Conservation (phyloP, 2,797 vertebrate species). For the Melanotaenia maccullochi region DNA sequence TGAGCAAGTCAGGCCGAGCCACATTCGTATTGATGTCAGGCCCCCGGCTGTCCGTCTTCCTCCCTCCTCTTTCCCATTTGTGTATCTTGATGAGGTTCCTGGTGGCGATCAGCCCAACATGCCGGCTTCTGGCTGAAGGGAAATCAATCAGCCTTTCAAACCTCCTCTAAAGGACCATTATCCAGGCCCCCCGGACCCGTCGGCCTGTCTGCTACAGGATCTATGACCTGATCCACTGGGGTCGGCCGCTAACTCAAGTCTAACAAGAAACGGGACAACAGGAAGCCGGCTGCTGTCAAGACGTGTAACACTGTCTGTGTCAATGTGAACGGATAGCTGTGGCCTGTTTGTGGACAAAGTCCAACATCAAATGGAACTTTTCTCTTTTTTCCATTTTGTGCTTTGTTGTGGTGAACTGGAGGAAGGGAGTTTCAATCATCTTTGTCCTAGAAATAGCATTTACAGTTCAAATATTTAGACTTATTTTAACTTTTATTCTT, state of each 20-base stretch:
- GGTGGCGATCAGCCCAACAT: constrained; percentile 52
- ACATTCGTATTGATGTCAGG: constrained; percentile 76
- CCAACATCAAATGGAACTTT: too few relatives aligned
- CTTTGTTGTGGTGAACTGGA: too few relatives aligned
- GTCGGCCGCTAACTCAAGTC: constrained; percentile 38
- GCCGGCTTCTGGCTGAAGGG: constrained; percentile 73
- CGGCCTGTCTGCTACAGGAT: constrained; percentile 52
- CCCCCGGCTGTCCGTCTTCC: constrained; percentile 43
- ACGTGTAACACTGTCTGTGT: constrained; percentile 14
- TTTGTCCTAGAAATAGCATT: too few relatives aligned
- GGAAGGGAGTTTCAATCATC: too few relatives aligned
- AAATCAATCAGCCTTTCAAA: constrained; percentile 84
- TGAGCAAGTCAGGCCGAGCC: constrained; percentile 40
- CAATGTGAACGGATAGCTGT: constrained; percentile 14
- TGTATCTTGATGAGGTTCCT: constrained; percentile 77
- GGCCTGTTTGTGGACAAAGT: too few relatives aligned
- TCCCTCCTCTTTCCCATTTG: constrained; percentile 27
- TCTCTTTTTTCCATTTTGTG: too few relatives aligned
- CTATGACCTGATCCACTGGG: constrained; percentile 30
- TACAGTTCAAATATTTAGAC: too few relatives aligned
- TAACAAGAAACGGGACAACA: constrained; percentile 14
- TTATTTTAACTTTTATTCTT: too few relatives aligned
- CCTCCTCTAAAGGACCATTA: constrained; percentile 76
- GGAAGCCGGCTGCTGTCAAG: background rate
- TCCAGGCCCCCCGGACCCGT: constrained; percentile 50